Evolutionary conservation across 2,888 invertebrate genomes (phyloP).

Genomic region (Hecatera dysodea): DNA sequence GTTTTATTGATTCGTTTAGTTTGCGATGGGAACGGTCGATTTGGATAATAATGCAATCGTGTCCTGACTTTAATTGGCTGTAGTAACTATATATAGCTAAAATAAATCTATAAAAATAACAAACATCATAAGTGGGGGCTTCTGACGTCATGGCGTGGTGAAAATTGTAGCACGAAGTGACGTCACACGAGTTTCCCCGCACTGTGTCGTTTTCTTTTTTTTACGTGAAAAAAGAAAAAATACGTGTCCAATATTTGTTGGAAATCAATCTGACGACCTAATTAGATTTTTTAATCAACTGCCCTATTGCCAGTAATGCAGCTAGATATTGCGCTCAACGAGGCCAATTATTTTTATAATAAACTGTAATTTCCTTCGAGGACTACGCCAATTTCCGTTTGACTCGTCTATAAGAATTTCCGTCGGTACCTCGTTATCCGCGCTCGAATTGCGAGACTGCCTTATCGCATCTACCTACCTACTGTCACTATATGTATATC

Average conservation of each 20-base stretch:
- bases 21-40: not conserved
- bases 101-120: too few relatives aligned
- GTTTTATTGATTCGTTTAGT: constrained; percentile 6
- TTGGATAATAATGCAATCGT: not conserved
- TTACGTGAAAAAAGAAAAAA: too few relatives aligned
- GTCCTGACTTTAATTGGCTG: not conserved
- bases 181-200: too few relatives aligned
- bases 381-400: constrained; percentile 6
- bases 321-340: not conserved
- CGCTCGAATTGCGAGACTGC: not conserved
- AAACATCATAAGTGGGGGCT: too few relatives aligned
- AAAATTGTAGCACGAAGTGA: too few relatives aligned
- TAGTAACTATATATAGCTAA: not conserved
- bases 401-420: constrained; percentile 10
- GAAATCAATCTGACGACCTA: too few relatives aligned
- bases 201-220: too few relatives aligned
- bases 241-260: too few relatives aligned
- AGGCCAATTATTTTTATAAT: constrained; percentile 13
- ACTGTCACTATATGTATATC: not conserved
- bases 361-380: constrained; percentile 15
- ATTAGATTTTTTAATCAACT: too few relatives aligned
- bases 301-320: not conserved
- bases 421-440: constrained; percentile 4
- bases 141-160: too few relatives aligned
- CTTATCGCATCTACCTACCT: not conserved